Conservation (phyloP, 2,888 invertebrate genomes). For the Lepidonotus clava region DNA sequence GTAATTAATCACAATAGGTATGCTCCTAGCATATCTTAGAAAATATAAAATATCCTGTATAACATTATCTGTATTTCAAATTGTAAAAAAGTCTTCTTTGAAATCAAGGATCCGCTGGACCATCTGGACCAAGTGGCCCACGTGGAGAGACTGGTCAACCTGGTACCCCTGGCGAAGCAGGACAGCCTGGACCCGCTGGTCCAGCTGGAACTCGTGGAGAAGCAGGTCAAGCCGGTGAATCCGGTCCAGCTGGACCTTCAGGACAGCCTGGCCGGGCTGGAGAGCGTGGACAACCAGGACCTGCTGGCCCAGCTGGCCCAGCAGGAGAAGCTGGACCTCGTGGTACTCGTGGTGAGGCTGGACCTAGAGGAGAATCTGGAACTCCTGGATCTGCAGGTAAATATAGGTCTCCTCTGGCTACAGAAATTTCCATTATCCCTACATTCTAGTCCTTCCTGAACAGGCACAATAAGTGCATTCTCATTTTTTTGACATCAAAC, state of each 20-base stretch:
- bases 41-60: too few relatives aligned
- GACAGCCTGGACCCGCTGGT: slow-evolving; percentile 55
- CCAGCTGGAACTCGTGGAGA: slow-evolving; percentile 57
- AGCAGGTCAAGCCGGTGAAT: slow-evolving; percentile 56
- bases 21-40: too few relatives aligned
- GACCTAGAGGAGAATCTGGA: slow-evolving; percentile 66
- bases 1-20: too few relatives aligned
- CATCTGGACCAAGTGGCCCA: slow-evolving; percentile 57
- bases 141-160: slow-evolving; percentile 54
- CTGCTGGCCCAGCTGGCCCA: slow-evolving; percentile 36
- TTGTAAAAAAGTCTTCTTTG: neutral
- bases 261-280: slow-evolving; percentile 53
- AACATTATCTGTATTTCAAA: too few relatives aligned
- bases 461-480: too few relatives aligned
- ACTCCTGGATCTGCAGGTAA: slow-evolving; percentile 57
- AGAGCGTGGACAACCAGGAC: slow-evolving; percentile 45
- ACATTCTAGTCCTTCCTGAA: too few relatives aligned
- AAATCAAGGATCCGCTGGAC: slow-evolving; percentile 57
- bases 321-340: slow-evolving; percentile 69
- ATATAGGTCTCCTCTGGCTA: neutral
- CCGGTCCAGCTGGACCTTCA: slow-evolving; percentile 55
- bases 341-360: slow-evolving; percentile 82
- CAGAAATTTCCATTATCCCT: slow-evolving; percentile 53
- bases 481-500: too few relatives aligned
- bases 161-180: slow-evolving; percentile 57